These are phyloP conservation scores for Caretta caretta DNA, from an alignment of 2,113 vertebrate genomes.

Conservation along the genomic window DNA sequence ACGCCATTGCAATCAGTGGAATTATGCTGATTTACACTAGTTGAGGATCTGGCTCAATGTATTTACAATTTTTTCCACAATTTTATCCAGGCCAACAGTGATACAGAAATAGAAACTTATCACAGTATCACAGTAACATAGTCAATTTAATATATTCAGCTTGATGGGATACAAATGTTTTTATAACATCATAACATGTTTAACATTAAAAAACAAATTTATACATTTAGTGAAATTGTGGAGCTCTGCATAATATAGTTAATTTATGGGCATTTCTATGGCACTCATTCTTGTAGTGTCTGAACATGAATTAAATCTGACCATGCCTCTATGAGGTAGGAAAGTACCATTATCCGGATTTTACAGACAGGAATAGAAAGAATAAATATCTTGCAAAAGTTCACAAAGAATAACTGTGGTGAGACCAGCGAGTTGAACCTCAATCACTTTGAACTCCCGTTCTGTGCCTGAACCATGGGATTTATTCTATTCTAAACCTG, in stretches of 20 bases:
- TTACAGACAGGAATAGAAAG: not conserved
- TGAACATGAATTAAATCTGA: not conserved
- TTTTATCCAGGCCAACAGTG: not conserved
- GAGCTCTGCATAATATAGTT: not conserved
- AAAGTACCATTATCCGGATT: not conserved
- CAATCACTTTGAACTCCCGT: not conserved
- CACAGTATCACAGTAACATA: not conserved
- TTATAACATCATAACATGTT: not conserved
- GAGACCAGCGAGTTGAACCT: not conserved
- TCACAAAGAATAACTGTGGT: not conserved
- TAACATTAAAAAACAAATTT: not conserved
- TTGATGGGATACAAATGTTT: not conserved
- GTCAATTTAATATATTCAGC: not conserved
- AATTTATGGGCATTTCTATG: not conserved
- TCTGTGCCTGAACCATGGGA: not conserved
- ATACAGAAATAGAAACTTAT: not conserved
- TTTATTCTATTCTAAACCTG: not conserved
- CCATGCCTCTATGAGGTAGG: not conserved
- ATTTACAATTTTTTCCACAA: accelerated
- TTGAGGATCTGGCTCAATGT: not conserved
- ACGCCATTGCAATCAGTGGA: not conserved
- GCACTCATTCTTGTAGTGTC: not conserved
- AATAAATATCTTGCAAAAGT: not conserved
- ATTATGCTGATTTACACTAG: not conserved
- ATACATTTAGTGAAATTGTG: not conserved